These are phyloP conservation scores for Thyatira batis DNA, from an alignment of 2,888 invertebrate genomes.

Conservation along the genomic window DNA sequence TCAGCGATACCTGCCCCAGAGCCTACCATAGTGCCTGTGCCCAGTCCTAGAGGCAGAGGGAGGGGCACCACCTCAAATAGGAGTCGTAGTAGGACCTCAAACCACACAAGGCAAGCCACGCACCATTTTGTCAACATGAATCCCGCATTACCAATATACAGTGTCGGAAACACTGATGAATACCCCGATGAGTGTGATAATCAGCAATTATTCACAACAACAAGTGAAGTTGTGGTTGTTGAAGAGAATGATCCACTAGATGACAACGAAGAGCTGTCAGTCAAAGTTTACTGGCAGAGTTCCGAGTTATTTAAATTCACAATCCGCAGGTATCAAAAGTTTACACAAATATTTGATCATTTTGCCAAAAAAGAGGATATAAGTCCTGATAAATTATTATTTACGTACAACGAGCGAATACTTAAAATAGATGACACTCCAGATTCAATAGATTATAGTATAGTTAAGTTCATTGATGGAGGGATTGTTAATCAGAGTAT, in stretches of 20 bases:
- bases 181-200: conserved; percentile 55
- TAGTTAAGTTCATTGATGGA: conserved; percentile 73
- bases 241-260: conserved; percentile 42
- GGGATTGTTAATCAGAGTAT: conserved; percentile 60
- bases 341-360: conserved; percentile 63
- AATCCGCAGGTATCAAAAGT: conserved; percentile 64
- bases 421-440: conserved; percentile 68
- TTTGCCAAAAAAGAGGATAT: conserved; percentile 61
- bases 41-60: conserved; percentile 14
- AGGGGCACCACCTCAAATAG: conserved; percentile 8
- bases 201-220: conserved; percentile 48
- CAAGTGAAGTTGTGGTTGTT: conserved; percentile 31
- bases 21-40: not conserved
- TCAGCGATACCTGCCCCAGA: not conserved
- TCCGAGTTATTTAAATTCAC: conserved; percentile 62
- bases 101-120: not conserved
- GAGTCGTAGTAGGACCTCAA: conserved; percentile 6
- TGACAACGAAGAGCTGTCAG: conserved; percentile 69
- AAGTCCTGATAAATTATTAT: conserved; percentile 53
- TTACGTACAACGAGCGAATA: conserved; percentile 64
- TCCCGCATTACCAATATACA: conserved; percentile 40
- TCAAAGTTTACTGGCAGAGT: conserved; percentile 75
- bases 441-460: conserved; percentile 61
- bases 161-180: conserved; percentile 63
- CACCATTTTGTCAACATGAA: not conserved